Base-by-base conservation (phyloP, 2,113 vertebrate genomes). In the Epinephelus fuscoguttatus region DNA sequence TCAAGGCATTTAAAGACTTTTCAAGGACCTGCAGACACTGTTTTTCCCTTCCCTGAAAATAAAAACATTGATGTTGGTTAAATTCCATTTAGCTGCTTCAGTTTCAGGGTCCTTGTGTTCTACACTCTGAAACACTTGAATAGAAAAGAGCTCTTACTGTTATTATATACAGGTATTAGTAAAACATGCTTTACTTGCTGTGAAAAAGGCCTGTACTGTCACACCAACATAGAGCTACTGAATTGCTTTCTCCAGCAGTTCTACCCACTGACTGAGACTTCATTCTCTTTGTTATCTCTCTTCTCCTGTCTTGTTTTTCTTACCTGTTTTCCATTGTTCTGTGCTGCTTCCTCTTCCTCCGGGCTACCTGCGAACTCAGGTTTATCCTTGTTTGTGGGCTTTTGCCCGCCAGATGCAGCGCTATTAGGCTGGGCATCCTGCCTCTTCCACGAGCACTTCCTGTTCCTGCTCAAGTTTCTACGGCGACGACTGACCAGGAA, bases 291-390 rank as follows among this genome's bases (percentile, higher is more conserved):
- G 23, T 62, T 45, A 50, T 76, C 30, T 4, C 21, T 18, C 25
- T 30, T 0, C 7, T 25, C 12, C 5, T 7, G 17, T 59, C 18
- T 23, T 75, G 60, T 82, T 79, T 84, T 37, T 71, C 88, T 93
- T 93, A 97, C 94, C 96, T 92, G 90, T 75, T 87, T 57, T 18
- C 76, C 84, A 70, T 81, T 83, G 75, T 84, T 87, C 27, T 94
- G 90, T 71, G 42, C 9, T 49, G 84, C 66, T 9, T 85, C 90
- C 84, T 89, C 80, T 25, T 75, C 83, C 64, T 84, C 88, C 12
- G 62, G 60, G 59, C 57, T 70, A 77, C 84, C 84, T 78, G 80
- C 55, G 59, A 76, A 37, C 73, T 69, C 81, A 47, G 80, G 42
- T 45, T 88, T 82, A 72, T 79, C 86, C 71, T 73, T 11, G 88